Conservation (phyloP, 2,797 vertebrate genomes). For the Catharus ustulatus region DNA sequence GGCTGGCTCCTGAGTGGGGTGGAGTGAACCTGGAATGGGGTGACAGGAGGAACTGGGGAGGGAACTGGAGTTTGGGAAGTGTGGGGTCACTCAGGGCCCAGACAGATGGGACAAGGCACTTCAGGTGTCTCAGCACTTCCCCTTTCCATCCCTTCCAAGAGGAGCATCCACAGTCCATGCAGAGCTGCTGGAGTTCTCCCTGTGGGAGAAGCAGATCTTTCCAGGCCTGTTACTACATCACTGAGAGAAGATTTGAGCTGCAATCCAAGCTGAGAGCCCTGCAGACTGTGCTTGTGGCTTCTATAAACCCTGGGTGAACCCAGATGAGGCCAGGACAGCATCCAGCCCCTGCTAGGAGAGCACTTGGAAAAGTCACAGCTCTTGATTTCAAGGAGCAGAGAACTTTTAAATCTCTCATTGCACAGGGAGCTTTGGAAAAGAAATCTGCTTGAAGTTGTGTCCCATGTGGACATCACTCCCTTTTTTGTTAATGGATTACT, state of each 20-base stretch:
- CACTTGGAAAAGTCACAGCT: not conserved
- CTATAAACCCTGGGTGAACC: not conserved
- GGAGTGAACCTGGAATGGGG: not conserved
- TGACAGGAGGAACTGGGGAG: not conserved
- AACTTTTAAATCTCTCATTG: not conserved
- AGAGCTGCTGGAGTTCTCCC: not conserved
- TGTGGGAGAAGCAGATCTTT: not conserved
- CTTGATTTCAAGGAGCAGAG: not conserved
- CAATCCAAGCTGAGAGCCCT: not conserved
- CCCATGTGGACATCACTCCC: not conserved
- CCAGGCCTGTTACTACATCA: not conserved
- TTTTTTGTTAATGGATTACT: not conserved
- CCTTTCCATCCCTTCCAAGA: not conserved
- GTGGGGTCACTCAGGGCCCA: not conserved
- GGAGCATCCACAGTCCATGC: not conserved
- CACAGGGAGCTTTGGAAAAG: not conserved
- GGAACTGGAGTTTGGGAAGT: not conserved
- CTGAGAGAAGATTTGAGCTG: not conserved
- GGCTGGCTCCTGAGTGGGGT: rapidly evolving
- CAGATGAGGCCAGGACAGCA: not conserved
- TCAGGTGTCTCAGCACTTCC: not conserved
- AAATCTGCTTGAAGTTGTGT: not conserved
- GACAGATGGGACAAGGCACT: not conserved
- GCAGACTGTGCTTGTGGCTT: not conserved
- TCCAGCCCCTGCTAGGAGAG: not conserved